A percentile compares a stretch with the other conserved stretches of the same genome.
These are phyloP conservation scores for Dipodomys spectabilis DNA, from an alignment of 2,113 vertebrate species.

Conservation along the genomic window DNA sequence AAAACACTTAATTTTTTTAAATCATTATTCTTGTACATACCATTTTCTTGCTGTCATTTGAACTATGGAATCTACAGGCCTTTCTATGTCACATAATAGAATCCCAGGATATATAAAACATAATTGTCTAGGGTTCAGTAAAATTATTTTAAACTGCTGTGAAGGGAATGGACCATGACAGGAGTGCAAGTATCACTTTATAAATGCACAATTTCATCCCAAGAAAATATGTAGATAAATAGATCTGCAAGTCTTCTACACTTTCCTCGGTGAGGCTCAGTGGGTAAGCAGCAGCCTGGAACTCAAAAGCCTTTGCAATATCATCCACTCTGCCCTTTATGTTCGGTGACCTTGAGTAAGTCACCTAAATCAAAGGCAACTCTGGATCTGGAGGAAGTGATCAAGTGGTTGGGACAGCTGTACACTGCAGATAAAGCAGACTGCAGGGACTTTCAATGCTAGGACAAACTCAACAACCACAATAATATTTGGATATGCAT, in stretches of 20 bases:
- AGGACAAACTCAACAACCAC: slow-evolving; percentile 52
- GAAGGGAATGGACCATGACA: slow-evolving; percentile 15
- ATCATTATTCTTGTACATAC: not conserved
- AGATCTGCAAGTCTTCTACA: slow-evolving; percentile 40
- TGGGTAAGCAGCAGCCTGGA: slow-evolving; percentile 56
- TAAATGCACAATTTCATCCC: slow-evolving; percentile 27
- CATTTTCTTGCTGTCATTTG: not conserved
- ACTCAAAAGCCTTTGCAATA: slow-evolving; percentile 54
- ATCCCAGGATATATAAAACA: slow-evolving; percentile 2
- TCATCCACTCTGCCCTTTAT: not conserved
- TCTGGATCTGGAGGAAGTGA: slow-evolving; percentile 35
- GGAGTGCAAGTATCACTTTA: slow-evolving; percentile 24
- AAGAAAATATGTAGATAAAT: slow-evolving; percentile 61
- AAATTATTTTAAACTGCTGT: slow-evolving; percentile 33
- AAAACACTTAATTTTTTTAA: not conserved
- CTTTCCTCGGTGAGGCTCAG: slow-evolving; percentile 41
- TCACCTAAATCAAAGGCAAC: slow-evolving; percentile 9
- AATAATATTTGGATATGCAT: slow-evolving; percentile 22
- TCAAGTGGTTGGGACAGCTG: not conserved
- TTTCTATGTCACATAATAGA: not conserved
- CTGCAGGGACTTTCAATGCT: not conserved
- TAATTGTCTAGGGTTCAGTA: slow-evolving; percentile 4
- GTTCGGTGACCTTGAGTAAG: slow-evolving; percentile 66
- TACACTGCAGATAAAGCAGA: not conserved
- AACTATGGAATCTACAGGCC: not conserved